A percentile compares a stretch with the other conserved stretches of the same genome.
Conservation (phyloP, 92 coral and sea anemone genomes). For the Hydrozoanthus gracilis region DNA sequence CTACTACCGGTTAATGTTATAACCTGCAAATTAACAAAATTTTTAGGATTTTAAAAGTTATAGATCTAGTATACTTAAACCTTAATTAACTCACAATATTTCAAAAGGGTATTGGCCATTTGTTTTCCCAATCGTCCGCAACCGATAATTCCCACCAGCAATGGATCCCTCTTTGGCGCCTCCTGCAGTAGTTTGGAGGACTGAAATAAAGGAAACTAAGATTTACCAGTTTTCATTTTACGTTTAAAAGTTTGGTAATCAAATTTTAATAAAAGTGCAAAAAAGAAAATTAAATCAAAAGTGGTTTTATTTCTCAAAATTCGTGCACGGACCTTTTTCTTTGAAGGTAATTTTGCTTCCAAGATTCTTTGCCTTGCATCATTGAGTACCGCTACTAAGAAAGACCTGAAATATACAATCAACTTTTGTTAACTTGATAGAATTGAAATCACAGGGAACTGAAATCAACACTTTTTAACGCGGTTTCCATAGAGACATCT, state of each 20-base stretch:
- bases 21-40: no score
- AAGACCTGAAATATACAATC: slow-evolving; percentile 63
- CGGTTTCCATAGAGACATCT: slow-evolving; percentile 38
- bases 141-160: slow-evolving; percentile 94
- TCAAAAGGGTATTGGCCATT: slow-evolving; percentile 83
- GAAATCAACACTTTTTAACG: background rate
- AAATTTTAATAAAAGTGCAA: background rate
- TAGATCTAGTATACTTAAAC: background rate
- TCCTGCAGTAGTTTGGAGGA: slow-evolving; percentile 89
- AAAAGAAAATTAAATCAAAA: background rate
- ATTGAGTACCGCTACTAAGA: slow-evolving; percentile 85
- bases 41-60: no score
- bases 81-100: slow-evolving; percentile 74
- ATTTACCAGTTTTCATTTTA: background rate
- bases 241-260: background rate
- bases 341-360: slow-evolving; percentile 75
- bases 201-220: slow-evolving; percentile 25
- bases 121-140: slow-evolving; percentile 97
- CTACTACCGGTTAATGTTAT: no score
- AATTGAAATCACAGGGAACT: background rate
- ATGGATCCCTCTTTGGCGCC: slow-evolving; percentile 83
- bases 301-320: background rate
- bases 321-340: slow-evolving; percentile 67
- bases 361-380: slow-evolving; percentile 82
- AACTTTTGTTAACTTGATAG: background rate